Evolutionary conservation across 2,888 invertebrate genomes (phyloP), one percentile per base, ranked within the genome.

Genomic region (Emesis russula): DNA sequence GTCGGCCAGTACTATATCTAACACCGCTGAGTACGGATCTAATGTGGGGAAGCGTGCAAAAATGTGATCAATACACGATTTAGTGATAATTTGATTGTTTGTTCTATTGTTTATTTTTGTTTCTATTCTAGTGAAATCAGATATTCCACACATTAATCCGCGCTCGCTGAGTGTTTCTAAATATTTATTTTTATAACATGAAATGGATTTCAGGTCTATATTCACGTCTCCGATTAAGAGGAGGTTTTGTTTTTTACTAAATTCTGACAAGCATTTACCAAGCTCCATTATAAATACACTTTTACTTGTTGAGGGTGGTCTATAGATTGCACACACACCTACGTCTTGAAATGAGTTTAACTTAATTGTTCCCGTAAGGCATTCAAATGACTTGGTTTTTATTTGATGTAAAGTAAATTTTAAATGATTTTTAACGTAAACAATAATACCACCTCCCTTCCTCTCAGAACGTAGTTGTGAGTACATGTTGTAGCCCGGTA

Each of bases 31-130:
- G 53, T 44, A 84, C 73, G 90, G 89, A 87, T 83, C 33, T 68
- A 88, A 79, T 83, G 89, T 88, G 79, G 88, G 89, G 74, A 91
- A 90, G 15, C 93, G 91, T 0, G 93, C 85, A 83, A 92, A 95
- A 13, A 92, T 88, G 79, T 94, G 92, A 70, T 93, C 93, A 48
- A 93, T 92, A 78, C 92, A 93, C 44, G 91, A 85, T 85, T 91
- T 92, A 68, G 91, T 93, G 2, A 89, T 75, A 33, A 38, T 58
- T 9, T 7, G 9, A 9, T 41, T 41, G 9, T 36, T 36, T 36
- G 36, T 36, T 36, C 36, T 36, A 36, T 36, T 36, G 70, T 90
- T 85, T n/a, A 77, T 41, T 81, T 79, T 87, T 15, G 68, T 25
- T 81, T 92, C 91, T 4, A 92, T 87, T 85, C 86, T 68, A 38